Conservation (phyloP, 1,140 invertebrate genomes). For the Plectrocnemia conspersa region DNA sequence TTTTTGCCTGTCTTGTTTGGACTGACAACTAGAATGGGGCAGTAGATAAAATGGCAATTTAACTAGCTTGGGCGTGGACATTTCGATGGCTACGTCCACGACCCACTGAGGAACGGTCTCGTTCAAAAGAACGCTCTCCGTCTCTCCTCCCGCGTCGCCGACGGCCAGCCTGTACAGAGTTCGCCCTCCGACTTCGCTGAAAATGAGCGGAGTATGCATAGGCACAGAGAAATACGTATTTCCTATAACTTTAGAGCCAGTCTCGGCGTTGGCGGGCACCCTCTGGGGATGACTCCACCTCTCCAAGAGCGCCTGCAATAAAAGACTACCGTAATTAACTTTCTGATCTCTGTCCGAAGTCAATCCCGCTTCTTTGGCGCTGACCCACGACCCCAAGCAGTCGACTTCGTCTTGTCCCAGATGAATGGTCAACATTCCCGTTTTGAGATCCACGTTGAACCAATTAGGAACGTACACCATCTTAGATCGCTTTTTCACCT, state of each 20-base stretch:
- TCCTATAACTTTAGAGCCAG: conserved; percentile 61
- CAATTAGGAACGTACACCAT: conserved; percentile 97
- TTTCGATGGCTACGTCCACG: conserved; percentile 89
- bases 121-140: conserved; percentile 85
- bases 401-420: conserved; percentile 95
- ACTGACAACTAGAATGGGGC: conserved; percentile 83
- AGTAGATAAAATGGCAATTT: conserved; percentile 97
- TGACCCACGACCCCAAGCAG: conserved; percentile 97
- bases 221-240: conserved; percentile 91
- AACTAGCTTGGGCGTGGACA: conserved; percentile 91
- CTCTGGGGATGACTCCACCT: conserved; percentile 78
- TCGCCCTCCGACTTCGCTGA: conserved; percentile 93
- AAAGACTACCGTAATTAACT: conserved; percentile 94
- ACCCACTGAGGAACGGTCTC: conserved; percentile 97
- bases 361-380: conserved; percentile 89
- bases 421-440: conserved; percentile 96
- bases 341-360: conserved; percentile 79
- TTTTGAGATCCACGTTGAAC: conserved; percentile 99
- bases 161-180: conserved; percentile 78
- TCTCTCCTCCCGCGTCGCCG: conserved; percentile 91
- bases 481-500: conserved; percentile 88
- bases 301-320: conserved; percentile 92
- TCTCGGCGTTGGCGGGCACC: conserved; percentile 55
- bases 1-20: conserved; percentile 83
- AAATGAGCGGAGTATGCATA: conserved; percentile 93